These are phyloP conservation scores for Diprion similis DNA, from an alignment of 1,140 invertebrate genomes.

Conservation along the genomic window DNA sequence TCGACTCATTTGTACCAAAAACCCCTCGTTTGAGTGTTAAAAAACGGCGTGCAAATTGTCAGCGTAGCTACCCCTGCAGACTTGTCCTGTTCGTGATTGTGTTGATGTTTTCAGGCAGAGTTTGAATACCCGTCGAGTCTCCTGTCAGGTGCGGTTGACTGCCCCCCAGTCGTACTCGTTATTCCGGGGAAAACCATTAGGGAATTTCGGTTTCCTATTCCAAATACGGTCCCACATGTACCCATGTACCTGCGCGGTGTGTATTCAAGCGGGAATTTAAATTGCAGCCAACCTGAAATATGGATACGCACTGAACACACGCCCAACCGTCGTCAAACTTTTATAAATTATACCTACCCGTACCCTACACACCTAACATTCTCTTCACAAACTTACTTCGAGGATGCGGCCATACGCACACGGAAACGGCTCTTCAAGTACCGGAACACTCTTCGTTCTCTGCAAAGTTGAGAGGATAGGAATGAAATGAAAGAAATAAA, in stretches of 20 bases:
- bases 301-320: too few relatives aligned
- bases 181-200: neutral
- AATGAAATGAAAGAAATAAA: too few relatives aligned
- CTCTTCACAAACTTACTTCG: too few relatives aligned
- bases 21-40: neutral
- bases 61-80: neutral
- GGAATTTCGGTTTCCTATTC: slow-evolving; percentile 2
- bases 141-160: neutral
- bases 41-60: neutral
- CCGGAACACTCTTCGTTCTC: too few relatives aligned
- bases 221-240: neutral
- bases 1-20: too few relatives aligned
- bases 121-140: neutral
- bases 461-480: too few relatives aligned
- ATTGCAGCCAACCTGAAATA: neutral
- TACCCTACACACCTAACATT: too few relatives aligned
- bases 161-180: neutral
- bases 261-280: neutral
- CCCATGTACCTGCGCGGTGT: too few relatives aligned
- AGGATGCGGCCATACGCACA: too few relatives aligned
- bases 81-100: neutral
- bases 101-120: neutral
- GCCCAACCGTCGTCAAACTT: too few relatives aligned
- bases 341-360: too few relatives aligned
- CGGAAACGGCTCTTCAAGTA: too few relatives aligned